Percentiles rank a stretch among this genome's conserved stretches.
These are phyloP conservation scores for Onychorhynchus coronatus DNA, from an alignment of 2,113 vertebrate genomes.

Conservation along the genomic window DNA sequence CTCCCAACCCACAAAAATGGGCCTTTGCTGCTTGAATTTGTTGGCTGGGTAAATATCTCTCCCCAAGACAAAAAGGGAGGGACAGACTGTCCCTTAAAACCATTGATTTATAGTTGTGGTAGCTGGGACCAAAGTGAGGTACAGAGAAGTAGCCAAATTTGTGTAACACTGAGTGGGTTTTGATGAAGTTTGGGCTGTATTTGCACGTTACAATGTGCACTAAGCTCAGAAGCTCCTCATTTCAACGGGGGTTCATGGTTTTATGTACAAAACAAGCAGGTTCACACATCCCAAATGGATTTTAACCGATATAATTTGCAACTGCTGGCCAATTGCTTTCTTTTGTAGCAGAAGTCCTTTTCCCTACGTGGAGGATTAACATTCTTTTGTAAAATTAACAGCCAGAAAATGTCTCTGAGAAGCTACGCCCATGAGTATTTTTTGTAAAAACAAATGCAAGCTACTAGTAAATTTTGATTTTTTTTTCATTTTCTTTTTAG, in stretches of 20 bases:
- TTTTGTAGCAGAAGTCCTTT: not conserved
- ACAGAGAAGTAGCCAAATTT: not conserved
- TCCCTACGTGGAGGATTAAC: not conserved
- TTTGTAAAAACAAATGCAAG: not conserved
- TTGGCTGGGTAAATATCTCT: not conserved
- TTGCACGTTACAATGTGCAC: not conserved
- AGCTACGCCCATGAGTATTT: not conserved
- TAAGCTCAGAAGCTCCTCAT: not conserved
- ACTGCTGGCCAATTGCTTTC: not conserved
- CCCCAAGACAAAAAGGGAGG: not conserved
- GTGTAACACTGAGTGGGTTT: not conserved
- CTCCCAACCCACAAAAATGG: not conserved
- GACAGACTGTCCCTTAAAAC: not conserved
- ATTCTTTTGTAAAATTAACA: not conserved
- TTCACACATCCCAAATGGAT: not conserved
- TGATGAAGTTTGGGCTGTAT: not conserved
- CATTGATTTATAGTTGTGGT: not conserved
- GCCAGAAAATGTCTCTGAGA: not conserved
- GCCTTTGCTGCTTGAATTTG: not conserved
- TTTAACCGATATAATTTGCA: not conserved
- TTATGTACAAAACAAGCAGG: not conserved
- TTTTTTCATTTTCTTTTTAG: not conserved
- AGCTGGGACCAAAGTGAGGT: not conserved
- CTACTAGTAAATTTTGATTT: not conserved
- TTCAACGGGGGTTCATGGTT: not conserved